These are phyloP conservation scores for Eupsilia transversa DNA, from an alignment of 2,888 invertebrate species.

Conservation along the genomic window DNA sequence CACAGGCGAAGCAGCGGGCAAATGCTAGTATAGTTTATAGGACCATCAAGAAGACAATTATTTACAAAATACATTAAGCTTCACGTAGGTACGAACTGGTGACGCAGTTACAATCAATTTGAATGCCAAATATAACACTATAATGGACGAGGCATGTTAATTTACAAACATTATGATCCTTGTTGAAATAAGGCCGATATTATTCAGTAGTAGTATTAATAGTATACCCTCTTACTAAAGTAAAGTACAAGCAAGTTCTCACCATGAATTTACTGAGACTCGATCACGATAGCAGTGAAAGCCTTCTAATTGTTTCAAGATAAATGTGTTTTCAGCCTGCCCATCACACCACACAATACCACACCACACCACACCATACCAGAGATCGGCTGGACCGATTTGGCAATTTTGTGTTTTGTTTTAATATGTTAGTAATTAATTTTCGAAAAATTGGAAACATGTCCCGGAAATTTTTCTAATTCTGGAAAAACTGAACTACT, in stretches of 20 bases:
- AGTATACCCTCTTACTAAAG: not conserved
- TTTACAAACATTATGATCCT: constrained; percentile 16
- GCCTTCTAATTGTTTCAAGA: not conserved
- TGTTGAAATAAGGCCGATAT: not conserved
- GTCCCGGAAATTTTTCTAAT: too few species aligned
- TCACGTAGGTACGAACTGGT: not conserved
- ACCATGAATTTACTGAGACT: not conserved
- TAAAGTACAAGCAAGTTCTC: not conserved
- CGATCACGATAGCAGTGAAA: not conserved
- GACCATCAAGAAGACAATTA: not conserved
- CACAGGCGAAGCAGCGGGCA: not conserved
- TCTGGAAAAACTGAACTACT: too few species aligned
- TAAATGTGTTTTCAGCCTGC: not conserved
- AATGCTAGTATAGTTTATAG: not conserved
- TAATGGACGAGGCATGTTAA: not conserved
- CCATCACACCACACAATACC: not conserved
- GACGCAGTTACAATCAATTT: constrained; percentile 18
- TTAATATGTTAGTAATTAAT: too few species aligned
- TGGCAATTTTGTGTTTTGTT: too few species aligned
- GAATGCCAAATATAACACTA: constrained; percentile 14
- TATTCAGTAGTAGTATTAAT: too few species aligned
- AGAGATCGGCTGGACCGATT: too few species aligned
- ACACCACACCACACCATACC: not conserved
- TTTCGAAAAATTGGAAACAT: too few species aligned
- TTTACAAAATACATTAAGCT: constrained; percentile 22